These are phyloP conservation scores for Busseola fusca DNA, from an alignment of 2,888 invertebrate genomes.

Conservation along the genomic window DNA sequence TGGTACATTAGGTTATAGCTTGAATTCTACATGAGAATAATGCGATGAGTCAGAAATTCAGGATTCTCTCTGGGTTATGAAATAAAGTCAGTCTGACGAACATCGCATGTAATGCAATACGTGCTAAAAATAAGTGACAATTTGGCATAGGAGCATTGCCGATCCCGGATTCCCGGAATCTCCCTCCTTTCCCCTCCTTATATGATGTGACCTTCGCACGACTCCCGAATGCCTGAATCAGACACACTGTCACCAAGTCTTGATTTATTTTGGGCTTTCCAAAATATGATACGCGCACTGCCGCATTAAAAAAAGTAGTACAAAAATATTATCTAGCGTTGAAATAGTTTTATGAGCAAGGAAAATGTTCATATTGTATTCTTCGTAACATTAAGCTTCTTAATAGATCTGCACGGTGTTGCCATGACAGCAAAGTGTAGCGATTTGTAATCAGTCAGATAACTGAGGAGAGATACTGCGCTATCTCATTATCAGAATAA, in stretches of 20 bases:
- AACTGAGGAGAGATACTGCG: background rate
- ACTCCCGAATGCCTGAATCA: conserved; percentile 1
- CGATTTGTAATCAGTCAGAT: conserved; percentile 5
- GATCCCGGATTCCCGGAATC: background rate
- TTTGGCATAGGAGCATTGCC: background rate
- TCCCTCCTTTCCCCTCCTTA: background rate
- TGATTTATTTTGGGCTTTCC: conserved; percentile 31
- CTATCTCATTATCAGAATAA: conserved; percentile 4
- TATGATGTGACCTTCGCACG: conserved; percentile 7
- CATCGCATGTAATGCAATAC: background rate
- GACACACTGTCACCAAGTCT: conserved; percentile 5
- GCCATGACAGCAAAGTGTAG: background rate
- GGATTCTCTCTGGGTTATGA: background rate
- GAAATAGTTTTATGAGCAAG: background rate
- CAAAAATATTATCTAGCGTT: background rate
- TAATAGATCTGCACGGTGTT: background rate
- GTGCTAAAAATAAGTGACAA: background rate
- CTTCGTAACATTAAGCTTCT: background rate
- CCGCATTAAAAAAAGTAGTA: background rate
- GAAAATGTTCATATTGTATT: background rate
- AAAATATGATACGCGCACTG: conserved; percentile 20
- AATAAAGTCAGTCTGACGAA: background rate
- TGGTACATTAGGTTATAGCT: background rate
- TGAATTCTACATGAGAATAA: background rate
- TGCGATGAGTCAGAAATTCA: conserved; percentile 1